phyloP scores from a whole-genome alignment of 2,888 invertebrate genomes.

The Drosophila meridionalis region DNA sequence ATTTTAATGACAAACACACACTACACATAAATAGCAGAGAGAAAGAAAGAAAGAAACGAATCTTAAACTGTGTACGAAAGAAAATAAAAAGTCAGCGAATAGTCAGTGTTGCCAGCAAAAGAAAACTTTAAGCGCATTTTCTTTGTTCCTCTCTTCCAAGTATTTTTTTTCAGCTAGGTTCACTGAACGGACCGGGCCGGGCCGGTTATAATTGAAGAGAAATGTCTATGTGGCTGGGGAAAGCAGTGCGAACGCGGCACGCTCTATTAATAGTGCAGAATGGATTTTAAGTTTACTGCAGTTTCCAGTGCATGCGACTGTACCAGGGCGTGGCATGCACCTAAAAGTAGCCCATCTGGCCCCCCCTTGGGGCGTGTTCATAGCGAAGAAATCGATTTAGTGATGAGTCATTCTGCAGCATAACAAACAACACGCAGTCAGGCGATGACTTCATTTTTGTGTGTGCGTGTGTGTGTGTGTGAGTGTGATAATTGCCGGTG shows the following conservation, averaged over 20 bases:
- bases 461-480: neutral
- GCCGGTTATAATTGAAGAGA: conserved; percentile 12
- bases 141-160: conserved; percentile 18
- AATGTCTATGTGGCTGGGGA: conserved; percentile 43
- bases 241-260: conserved; percentile 44
- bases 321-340: conserved; percentile 47
- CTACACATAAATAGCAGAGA: conserved; percentile 32
- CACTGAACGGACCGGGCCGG: conserved; percentile 48
- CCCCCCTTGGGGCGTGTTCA: neutral
- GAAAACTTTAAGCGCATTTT: conserved; percentile 34
- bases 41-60: conserved; percentile 19
- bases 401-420: conserved; percentile 67
- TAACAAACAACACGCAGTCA: conserved; percentile 30
- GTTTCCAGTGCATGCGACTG: conserved; percentile 45
- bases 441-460: conserved; percentile 67
- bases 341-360: conserved; percentile 33
- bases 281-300: conserved; percentile 54
- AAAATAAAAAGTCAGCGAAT: conserved; percentile 70
- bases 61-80: conserved; percentile 59
- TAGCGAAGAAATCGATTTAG: conserved; percentile 32
- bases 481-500: conserved; percentile 24
- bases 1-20: conserved; percentile 54
- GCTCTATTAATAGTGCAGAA: conserved; percentile 53
- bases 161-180: conserved; percentile 49
- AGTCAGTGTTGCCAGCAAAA: conserved; percentile 58